Percentiles rank a stretch among this genome's conserved stretches.
Evolutionary conservation across 2,888 invertebrate genomes (phyloP).

Genomic region (Lysandra bellargus): DNA sequence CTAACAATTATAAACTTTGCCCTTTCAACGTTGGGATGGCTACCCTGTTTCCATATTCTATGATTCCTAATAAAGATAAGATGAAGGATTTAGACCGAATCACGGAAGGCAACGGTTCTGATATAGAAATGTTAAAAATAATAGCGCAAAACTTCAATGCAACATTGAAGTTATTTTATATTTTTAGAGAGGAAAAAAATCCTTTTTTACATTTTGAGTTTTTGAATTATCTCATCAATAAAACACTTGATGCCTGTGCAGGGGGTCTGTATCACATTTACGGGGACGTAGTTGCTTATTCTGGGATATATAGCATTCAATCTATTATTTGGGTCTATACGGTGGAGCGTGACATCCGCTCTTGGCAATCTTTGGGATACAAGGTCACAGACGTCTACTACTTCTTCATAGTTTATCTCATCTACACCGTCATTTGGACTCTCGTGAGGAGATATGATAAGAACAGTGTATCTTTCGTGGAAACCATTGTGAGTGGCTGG

Average conservation of each 20-base stretch:
- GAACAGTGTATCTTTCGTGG: conserved; percentile 44
- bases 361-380: conserved; percentile 55
- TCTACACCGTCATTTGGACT: conserved; percentile 54
- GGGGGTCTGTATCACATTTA: conserved; percentile 63
- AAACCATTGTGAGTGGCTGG: conserved; percentile 56
- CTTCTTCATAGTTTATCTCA: conserved; percentile 58
- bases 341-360: conserved; percentile 51
- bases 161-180: conserved; percentile 51
- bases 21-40: conserved; percentile 57
- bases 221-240: conserved; percentile 54
- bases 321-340: conserved; percentile 58
- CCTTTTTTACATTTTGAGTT: conserved; percentile 46
- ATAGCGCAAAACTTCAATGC: conserved; percentile 57
- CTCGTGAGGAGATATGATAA: conserved; percentile 51
- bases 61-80: conserved; percentile 46
- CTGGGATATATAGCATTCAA: conserved; percentile 60
- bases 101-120: conserved; percentile 51
- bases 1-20: conserved; percentile 55
- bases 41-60: conserved; percentile 54
- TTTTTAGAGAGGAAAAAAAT: conserved; percentile 50
- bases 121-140: conserved; percentile 60
- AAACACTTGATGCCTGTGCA: conserved; percentile 58
- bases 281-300: conserved; percentile 58
- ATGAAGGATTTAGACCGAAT: conserved; percentile 52
- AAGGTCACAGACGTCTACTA: conserved; percentile 56